Evolutionary conservation across 2,888 invertebrate species (phyloP).

Genomic region (Byasa hedistus): DNA sequence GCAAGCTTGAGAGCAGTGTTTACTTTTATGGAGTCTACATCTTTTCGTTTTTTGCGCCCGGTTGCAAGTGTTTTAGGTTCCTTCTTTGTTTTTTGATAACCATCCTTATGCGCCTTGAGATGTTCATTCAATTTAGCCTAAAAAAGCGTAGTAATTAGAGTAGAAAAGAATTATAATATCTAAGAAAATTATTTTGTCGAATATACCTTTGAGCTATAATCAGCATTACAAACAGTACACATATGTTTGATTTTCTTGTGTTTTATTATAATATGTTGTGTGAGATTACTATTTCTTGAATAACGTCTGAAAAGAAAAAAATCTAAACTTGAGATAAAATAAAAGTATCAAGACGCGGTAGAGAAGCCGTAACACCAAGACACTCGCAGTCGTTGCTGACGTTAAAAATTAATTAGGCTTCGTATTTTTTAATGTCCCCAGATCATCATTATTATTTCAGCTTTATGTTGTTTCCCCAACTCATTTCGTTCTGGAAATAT

Average conservation of each 20-base stretch:
- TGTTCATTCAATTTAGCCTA: slow-evolving; percentile 60
- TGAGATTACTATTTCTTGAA: slow-evolving; percentile 76
- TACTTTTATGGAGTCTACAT: slow-evolving; percentile 51
- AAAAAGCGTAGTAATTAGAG: slow-evolving; percentile 24
- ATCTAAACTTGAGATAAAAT: neutral
- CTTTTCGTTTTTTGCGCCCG: slow-evolving; percentile 60
- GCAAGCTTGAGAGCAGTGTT: slow-evolving; percentile 61
- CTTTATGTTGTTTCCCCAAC: no score
- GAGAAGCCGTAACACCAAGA: no score
- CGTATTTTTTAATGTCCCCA: no score
- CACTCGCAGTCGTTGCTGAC: no score
- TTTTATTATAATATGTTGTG: slow-evolving; percentile 71
- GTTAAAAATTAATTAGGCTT: no score
- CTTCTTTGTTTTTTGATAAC: slow-evolving; percentile 33
- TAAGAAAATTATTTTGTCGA: neutral
- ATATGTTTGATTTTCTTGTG: slow-evolving; percentile 73
- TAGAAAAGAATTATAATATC: neutral
- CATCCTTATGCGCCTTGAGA: slow-evolving; percentile 44
- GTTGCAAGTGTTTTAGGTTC: slow-evolving; percentile 45
- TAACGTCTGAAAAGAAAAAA: slow-evolving; percentile 63
- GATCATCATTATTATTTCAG: no score
- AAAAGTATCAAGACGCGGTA: neutral
- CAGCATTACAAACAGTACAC: slow-evolving; percentile 62
- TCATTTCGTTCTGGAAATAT: no score
- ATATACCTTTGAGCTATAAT: slow-evolving; percentile 61